Evolutionary conservation across 2,113 vertebrate species (phyloP).

Genomic region (Bubo scandiacus): DNA sequence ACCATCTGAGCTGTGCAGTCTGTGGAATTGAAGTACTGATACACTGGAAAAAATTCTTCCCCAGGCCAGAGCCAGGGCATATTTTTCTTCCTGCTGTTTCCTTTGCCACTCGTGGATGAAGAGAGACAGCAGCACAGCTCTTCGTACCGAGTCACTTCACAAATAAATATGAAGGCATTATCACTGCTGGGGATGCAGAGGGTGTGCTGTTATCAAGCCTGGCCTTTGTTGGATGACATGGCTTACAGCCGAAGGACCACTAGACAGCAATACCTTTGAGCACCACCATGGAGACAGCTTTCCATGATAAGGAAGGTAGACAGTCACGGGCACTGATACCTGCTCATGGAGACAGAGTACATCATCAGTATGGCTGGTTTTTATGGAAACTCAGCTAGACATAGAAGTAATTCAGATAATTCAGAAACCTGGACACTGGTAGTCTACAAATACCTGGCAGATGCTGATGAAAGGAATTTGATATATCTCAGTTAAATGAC

Average conservation of each 20-base stretch:
- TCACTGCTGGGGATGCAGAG: neutral
- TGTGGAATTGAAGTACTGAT: neutral
- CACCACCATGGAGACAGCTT: neutral
- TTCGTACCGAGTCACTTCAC: neutral
- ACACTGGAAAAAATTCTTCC: slow-evolving; percentile 10
- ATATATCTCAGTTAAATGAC: neutral
- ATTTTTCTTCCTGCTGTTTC: neutral
- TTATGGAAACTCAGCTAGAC: neutral
- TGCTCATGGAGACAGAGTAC: neutral
- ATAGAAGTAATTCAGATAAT: neutral
- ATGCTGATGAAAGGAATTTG: neutral
- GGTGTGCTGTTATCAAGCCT: neutral
- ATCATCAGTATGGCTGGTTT: rapidly evolving
- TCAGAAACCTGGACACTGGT: neutral
- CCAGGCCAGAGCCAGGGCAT: neutral
- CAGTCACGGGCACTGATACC: neutral
- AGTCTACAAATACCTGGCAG: neutral
- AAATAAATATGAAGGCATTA: neutral
- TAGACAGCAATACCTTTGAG: neutral
- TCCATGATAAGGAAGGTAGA: neutral
- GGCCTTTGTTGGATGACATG: neutral
- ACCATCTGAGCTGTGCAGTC: neutral
- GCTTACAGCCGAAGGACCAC: neutral
- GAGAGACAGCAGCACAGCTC: neutral
- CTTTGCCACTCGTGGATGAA: neutral